These are phyloP conservation scores for Lepisosteus osseus DNA, from an alignment of 2,113 vertebrate genomes.

Conservation along the genomic window DNA sequence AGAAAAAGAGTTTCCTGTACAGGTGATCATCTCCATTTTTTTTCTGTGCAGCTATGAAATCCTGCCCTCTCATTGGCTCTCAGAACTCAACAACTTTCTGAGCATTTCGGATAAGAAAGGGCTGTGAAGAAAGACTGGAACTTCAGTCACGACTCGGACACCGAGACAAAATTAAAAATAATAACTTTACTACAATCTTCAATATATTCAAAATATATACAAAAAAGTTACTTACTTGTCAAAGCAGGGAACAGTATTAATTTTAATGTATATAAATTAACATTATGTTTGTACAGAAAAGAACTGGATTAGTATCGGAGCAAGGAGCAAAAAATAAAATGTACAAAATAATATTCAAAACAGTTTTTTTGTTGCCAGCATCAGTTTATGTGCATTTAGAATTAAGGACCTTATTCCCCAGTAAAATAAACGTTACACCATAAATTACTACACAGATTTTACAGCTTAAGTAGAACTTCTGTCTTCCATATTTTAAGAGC, in stretches of 20 bases:
- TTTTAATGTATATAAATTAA: conserved; percentile 27
- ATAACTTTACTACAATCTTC: conserved; percentile 19
- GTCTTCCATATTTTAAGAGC: conserved; percentile 6
- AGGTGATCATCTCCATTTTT: no score
- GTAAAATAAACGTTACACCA: conserved; percentile 18
- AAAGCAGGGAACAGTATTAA: conserved; percentile 12
- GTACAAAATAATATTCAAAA: conserved; percentile 22
- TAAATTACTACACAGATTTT: conserved; percentile 25
- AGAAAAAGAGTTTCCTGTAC: no score
- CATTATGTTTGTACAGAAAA: conserved; percentile 22
- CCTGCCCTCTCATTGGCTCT: no score
- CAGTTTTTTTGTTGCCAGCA: conserved; percentile 2
- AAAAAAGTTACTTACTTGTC: conserved; percentile 5
- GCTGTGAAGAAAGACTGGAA: neutral
- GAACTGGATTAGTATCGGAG: conserved; percentile 11
- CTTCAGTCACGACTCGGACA: conserved; percentile 3
- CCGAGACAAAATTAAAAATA: neutral
- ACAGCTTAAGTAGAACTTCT: conserved; percentile 11
- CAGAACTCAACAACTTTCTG: no score
- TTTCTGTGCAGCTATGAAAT: no score
- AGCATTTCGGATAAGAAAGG: neutral
- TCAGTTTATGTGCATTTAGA: conserved; percentile 19
- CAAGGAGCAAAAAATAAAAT: neutral
- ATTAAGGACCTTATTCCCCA: conserved; percentile 15
- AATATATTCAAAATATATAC: conserved; percentile 20